Base-by-base conservation (phyloP, 37 sponge, comb jelly and placozoan genomes). In the Cliona cf. orientalis region DNA sequence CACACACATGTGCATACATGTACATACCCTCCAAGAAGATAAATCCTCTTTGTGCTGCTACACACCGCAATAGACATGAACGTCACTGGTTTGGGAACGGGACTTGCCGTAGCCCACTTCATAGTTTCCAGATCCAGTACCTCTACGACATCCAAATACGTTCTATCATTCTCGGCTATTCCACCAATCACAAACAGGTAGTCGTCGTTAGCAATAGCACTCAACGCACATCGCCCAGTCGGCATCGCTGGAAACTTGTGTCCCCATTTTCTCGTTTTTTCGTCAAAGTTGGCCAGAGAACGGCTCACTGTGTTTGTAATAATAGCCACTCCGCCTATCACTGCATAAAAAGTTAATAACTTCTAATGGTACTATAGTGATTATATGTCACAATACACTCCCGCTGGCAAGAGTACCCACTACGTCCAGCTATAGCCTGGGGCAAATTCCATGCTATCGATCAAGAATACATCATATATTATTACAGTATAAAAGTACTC, bases 61-160 rank as follows among this genome's bases (percentile, higher is more conserved):
- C 78, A 78, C 4, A n/a, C 33, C 25, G 66, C 43, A n/a, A 65
- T 78, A 32, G 66, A 78, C 78, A 78, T 78, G 25, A 78, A 78
- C 1, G 65, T 64, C 1, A 61, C 63, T 2, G 78, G 78, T 33
- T 29, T 39, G 17, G 78, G 78, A 3, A 78, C 5, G 12, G 66
- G 46, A 29, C 31, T 21, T 5, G 35, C 65, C 31, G 17, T 19
- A 25, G 17, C 26, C 78, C 78, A 78, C 19, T 23, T 25, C 49
- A 45, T 36, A 3, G 65, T 33, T 0, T 44, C n/a, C 12, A 43
- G 25, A 44, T 78, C 78, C 7, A 78, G 49, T 19, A 78, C 66
- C 66, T 78, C 78, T 3, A 78, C 78, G 4, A 38, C 33, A 44
- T 42, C 33, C 12, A 78, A 23, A 33, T 78, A 78, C 21, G 4